phyloP scores from a whole-genome alignment of 2,113 vertebrate species.

The Ovis canadensis region DNA sequence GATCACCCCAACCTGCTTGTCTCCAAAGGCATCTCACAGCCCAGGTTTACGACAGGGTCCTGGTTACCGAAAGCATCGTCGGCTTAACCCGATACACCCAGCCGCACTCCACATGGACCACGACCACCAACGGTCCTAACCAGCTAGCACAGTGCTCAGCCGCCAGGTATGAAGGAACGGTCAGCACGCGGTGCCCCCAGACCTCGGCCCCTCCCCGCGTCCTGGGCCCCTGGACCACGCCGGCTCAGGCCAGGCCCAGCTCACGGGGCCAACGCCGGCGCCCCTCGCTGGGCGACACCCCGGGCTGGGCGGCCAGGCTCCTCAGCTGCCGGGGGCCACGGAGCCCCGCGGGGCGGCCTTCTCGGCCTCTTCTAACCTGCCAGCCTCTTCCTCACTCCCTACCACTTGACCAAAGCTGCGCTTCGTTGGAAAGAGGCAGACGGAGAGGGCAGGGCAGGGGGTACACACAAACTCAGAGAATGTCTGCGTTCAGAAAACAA shows the following conservation, averaged over 20 bases:
- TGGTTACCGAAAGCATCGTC: fast-evolving
- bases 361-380: not conserved
- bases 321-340: fast-evolving
- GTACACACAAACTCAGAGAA: not conserved
- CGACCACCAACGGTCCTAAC: fast-evolving
- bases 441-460: not conserved
- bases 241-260: not conserved
- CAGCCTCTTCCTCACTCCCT: not conserved
- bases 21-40: not conserved
- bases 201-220: fast-evolving
- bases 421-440: not conserved
- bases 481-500: not conserved
- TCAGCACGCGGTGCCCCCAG: not conserved
- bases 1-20: fast-evolving
- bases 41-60: fast-evolving
- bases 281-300: not conserved
- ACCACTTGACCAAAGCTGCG: fast-evolving
- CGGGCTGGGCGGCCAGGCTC: not conserved
- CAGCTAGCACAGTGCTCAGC: not conserved
- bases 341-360: fast-evolving
- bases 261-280: fast-evolving
- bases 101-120: fast-evolving
- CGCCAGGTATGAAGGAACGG: not conserved
- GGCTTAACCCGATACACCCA: fast-evolving
- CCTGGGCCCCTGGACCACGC: fast-evolving